Conservation (phyloP, 2,888 invertebrate species). For the Drosophila merina region DNA sequence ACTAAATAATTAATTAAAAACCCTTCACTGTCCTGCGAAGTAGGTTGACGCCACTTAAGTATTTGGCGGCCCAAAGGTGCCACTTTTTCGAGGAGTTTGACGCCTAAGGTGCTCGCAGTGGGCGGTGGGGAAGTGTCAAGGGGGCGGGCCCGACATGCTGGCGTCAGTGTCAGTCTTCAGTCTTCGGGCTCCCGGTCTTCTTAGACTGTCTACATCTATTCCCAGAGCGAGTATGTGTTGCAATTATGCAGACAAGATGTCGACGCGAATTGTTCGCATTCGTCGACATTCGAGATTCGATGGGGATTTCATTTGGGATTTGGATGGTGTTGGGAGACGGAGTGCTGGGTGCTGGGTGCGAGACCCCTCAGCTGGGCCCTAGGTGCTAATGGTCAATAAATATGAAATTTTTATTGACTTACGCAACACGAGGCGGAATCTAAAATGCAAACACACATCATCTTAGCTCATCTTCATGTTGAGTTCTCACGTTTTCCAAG, state of each 20-base stretch:
- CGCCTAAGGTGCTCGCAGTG: conserved; percentile 47
- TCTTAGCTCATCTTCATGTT: conserved; percentile 25
- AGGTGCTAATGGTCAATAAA: conserved; percentile 82
- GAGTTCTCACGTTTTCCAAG: conserved; percentile 59
- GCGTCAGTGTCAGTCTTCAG: conserved; percentile 69
- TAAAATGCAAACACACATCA: conserved; percentile 68
- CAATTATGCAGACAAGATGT: conserved; percentile 82
- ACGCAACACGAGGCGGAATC: conserved; percentile 64
- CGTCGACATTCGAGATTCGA: conserved; percentile 35
- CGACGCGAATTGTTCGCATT: conserved; percentile 80
- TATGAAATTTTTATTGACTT: conserved; percentile 80
- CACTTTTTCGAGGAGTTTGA: conserved; percentile 72
- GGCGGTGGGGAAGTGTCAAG: conserved; percentile 15
- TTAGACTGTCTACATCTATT: conserved; percentile 38
- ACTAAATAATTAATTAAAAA: neutral
- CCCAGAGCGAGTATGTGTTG: conserved; percentile 63
- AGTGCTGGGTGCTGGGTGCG: conserved; percentile 2
- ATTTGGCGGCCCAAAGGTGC: conserved; percentile 73
- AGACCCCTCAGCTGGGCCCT: conserved; percentile 61
- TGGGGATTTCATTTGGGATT: conserved; percentile 14
- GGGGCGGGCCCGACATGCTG: conserved; percentile 61
- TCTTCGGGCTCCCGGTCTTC: conserved; percentile 30
- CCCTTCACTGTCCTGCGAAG: conserved; percentile 42
- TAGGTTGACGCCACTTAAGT: conserved; percentile 80
- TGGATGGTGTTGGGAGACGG: neutral